These are phyloP conservation scores for Drosophila repletoides DNA, from an alignment of 1,140 invertebrate genomes.

Conservation along the genomic window DNA sequence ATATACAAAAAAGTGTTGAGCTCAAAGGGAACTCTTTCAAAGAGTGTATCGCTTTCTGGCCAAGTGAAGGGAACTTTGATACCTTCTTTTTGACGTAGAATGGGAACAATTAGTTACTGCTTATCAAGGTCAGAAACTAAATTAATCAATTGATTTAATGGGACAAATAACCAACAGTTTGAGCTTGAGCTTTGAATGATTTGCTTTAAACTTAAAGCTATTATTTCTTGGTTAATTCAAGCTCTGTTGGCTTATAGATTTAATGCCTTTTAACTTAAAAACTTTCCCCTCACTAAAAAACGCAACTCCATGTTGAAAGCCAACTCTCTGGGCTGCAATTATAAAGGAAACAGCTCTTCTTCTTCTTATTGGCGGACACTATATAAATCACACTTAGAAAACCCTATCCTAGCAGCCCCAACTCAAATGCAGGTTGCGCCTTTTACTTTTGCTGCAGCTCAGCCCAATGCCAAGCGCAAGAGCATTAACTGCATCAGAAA, in stretches of 20 bases:
- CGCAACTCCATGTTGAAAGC: slow-evolving; percentile 6
- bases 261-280: neutral
- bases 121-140: neutral
- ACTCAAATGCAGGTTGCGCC: slow-evolving; percentile 31
- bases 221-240: neutral
- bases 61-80: slow-evolving; percentile 5
- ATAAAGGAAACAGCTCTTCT: slow-evolving; percentile 36
- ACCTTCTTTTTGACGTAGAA: neutral
- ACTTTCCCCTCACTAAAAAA: no score
- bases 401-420: slow-evolving; percentile 10
- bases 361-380: slow-evolving; percentile 19
- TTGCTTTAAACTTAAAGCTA: neutral
- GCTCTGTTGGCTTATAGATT: neutral
- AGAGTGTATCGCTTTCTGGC: neutral
- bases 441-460: slow-evolving; percentile 3
- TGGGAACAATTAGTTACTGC: neutral
- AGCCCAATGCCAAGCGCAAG: slow-evolving; percentile 40
- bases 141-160: neutral
- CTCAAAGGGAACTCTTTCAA: neutral
- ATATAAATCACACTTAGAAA: slow-evolving; percentile 68
- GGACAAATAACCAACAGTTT: neutral
- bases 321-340: slow-evolving; percentile 19
- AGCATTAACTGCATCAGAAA: slow-evolving; percentile 36
- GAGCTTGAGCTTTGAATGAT: neutral
- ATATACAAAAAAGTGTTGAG: neutral